Percentiles rank a stretch among this genome's conserved stretches.
These are phyloP conservation scores for Microtus montanus DNA, from an alignment of 2,113 vertebrate genomes.

Conservation along the genomic window DNA sequence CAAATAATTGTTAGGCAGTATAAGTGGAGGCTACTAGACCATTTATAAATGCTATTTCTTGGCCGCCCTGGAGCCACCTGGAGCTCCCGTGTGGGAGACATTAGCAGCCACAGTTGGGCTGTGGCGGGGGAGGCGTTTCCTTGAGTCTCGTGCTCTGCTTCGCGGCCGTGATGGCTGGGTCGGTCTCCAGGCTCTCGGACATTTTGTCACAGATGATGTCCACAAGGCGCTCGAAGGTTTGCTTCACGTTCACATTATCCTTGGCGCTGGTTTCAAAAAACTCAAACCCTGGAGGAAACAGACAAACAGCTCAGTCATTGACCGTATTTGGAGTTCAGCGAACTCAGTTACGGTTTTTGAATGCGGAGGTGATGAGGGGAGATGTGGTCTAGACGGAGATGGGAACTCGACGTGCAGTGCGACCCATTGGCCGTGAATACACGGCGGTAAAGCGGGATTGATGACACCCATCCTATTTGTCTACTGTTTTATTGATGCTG, in stretches of 20 bases:
- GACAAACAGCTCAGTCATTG: constrained; percentile 44
- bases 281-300: constrained; percentile 91
- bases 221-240: constrained; percentile 96
- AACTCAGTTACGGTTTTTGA: not conserved
- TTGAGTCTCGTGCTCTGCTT: constrained; percentile 93
- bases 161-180: constrained; percentile 89
- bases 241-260: constrained; percentile 98
- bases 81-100: constrained; percentile 73
- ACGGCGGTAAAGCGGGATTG: not conserved
- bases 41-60: constrained; percentile 84
- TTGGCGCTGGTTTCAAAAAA: constrained; percentile 99
- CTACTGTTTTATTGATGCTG: not conserved
- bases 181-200: constrained; percentile 95
- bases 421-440: not conserved
- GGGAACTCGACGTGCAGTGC: not conserved
- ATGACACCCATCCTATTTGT: not conserved
- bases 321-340: not conserved
- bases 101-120: constrained; percentile 95
- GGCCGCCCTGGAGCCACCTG: constrained; percentile 78
- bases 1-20: constrained; percentile 77
- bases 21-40: constrained; percentile 85
- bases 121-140: constrained; percentile 93
- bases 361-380: fast-evolving
- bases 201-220: constrained; percentile 99
- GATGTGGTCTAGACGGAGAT: not conserved